Evolutionary conservation across 2,797 vertebrate genomes (phyloP).

Genomic region (Esox masquinongy): DNA sequence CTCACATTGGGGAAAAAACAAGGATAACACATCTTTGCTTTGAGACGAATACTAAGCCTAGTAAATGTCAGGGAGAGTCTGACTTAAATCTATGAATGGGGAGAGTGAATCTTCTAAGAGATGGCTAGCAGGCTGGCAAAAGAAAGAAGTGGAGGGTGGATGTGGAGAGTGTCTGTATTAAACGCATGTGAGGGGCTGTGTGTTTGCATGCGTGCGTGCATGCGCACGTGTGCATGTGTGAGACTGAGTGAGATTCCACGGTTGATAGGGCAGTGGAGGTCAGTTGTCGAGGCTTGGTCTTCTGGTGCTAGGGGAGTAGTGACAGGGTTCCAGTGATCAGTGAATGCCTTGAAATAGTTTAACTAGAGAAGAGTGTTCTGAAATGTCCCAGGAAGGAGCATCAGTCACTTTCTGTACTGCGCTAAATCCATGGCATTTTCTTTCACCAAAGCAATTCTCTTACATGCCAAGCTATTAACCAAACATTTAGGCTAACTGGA

Average conservation of each 20-base stretch:
- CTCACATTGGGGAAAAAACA: neutral
- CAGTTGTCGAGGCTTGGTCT: too few relatives aligned
- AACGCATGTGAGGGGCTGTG: too few relatives aligned
- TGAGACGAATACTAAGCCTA: neutral
- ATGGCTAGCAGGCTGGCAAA: neutral
- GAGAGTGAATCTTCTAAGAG: too few relatives aligned
- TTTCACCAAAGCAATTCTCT: neutral
- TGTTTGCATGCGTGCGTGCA: neutral
- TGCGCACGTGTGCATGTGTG: neutral
- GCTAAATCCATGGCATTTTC: too few relatives aligned
- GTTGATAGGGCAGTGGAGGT: neutral
- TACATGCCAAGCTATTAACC: neutral
- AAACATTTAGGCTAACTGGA: neutral
- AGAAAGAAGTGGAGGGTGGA: constrained; percentile 11
- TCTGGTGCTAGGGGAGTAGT: neutral
- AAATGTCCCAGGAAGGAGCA: constrained; percentile 6
- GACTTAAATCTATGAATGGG: too few relatives aligned
- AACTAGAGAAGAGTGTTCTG: constrained; percentile 3
- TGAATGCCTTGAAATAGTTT: neutral
- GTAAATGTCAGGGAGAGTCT: neutral
- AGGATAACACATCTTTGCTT: neutral
- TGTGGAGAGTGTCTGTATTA: neutral
- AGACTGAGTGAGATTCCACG: neutral
- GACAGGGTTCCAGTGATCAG: neutral
- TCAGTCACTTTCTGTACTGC: neutral